These are phyloP conservation scores for Reinhardtius hippoglossoides DNA, from an alignment of 2,113 vertebrate genomes.

Conservation along the genomic window DNA sequence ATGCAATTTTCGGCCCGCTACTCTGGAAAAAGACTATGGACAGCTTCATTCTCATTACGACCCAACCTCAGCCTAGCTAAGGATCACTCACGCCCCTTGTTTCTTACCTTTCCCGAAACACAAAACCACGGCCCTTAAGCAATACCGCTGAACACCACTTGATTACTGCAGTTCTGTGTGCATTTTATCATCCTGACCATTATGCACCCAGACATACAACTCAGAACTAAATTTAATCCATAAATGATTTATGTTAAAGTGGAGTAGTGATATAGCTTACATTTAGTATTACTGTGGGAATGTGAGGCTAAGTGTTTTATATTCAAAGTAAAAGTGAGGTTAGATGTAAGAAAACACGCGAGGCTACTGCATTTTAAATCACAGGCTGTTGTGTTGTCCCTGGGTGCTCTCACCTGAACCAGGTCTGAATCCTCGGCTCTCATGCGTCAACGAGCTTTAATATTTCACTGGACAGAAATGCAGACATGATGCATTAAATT, in stretches of 20 bases:
- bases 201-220: constrained; percentile 49
- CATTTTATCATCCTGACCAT: constrained; percentile 43
- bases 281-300: constrained; percentile 46
- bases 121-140: constrained; percentile 12
- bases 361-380: constrained; percentile 16
- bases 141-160: constrained; percentile 25
- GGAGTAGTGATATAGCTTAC: constrained; percentile 23
- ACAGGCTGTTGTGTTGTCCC: constrained; percentile 33
- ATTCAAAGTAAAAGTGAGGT: constrained; percentile 44
- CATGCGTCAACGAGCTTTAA: constrained; percentile 58
- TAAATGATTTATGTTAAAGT: constrained; percentile 53
- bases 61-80: constrained; percentile 29
- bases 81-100: constrained; percentile 26
- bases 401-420: constrained; percentile 39
- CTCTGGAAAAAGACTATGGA: constrained; percentile 66
- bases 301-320: constrained; percentile 51
- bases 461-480: constrained; percentile 62
- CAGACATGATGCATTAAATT: constrained; percentile 59
- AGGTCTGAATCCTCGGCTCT: constrained; percentile 36
- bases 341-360: constrained; percentile 29
- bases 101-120: constrained; percentile 23
- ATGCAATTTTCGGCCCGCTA: constrained; percentile 54
- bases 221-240: constrained; percentile 58
- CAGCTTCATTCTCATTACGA: constrained; percentile 72
- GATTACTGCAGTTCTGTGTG: constrained; percentile 14